These are phyloP conservation scores for Platycercus adscitus DNA, from an alignment of 2,113 vertebrate genomes.

Conservation along the genomic window DNA sequence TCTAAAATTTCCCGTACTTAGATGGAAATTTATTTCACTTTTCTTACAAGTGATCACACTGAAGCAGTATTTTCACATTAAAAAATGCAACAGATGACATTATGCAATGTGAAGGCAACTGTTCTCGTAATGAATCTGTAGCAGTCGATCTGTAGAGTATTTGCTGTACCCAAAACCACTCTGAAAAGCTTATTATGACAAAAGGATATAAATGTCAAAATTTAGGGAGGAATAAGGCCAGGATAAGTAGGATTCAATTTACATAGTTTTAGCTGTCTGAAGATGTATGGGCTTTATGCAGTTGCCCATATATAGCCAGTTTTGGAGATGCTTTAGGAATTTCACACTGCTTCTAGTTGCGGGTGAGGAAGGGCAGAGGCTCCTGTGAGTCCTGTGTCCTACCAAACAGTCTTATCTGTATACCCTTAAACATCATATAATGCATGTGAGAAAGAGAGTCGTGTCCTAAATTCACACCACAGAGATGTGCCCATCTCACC, in stretches of 20 bases:
- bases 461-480: not conserved
- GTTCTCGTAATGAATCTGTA: not conserved
- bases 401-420: not conserved
- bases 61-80: not conserved
- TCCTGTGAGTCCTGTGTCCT: not conserved
- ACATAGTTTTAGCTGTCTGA: not conserved
- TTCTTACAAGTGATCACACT: not conserved
- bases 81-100: not conserved
- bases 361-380: not conserved
- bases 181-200: not conserved
- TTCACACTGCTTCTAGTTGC: fast-evolving
- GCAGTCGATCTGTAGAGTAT: not conserved
- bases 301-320: not conserved
- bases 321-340: not conserved
- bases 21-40: not conserved
- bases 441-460: not conserved
- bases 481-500: not conserved
- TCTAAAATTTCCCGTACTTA: not conserved
- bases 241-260: not conserved
- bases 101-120: not conserved
- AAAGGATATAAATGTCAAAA: not conserved
- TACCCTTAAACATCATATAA: not conserved
- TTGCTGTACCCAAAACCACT: not conserved
- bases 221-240: not conserved
- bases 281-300: not conserved